phyloP scores from a whole-genome alignment of 1,140 invertebrate genomes.

The Brachionus plicatilis region DNA sequence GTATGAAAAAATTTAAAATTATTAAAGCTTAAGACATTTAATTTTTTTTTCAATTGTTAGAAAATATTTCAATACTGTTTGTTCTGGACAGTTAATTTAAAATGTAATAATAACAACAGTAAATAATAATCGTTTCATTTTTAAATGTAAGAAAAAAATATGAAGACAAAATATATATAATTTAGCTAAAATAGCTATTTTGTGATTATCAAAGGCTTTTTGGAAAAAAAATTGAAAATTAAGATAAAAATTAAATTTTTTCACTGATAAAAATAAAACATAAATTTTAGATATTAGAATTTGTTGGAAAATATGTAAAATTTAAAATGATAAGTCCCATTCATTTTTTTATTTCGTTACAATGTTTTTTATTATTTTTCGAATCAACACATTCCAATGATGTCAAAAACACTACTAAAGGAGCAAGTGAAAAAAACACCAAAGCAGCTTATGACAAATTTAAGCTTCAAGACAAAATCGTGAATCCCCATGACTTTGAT shows the following conservation, averaged over 20 bases:
- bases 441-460: not conserved
- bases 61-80: too few relatives aligned
- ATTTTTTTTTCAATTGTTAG: too few relatives aligned
- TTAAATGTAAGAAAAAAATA: too few relatives aligned
- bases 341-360: not conserved
- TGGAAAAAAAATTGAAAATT: not conserved
- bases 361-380: not conserved
- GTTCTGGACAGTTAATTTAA: too few relatives aligned
- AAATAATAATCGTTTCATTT: too few relatives aligned
- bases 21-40: too few relatives aligned
- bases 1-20: too few relatives aligned
- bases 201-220: too few relatives aligned
- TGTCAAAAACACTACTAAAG: too few relatives aligned
- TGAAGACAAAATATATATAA: too few relatives aligned
- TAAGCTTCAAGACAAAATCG: constrained; percentile 16
- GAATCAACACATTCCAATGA: not conserved
- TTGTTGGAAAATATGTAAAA: not conserved
- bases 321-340: not conserved
- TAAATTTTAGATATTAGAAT: not conserved
- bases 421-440: not conserved
- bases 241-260: not conserved
- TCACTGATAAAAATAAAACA: not conserved
- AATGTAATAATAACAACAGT: too few relatives aligned
- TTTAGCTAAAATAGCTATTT: too few relatives aligned
- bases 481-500: constrained; percentile 43